These are phyloP conservation scores for Marisa cornuarietis DNA, from an alignment of 1,140 invertebrate genomes.

Conservation along the genomic window DNA sequence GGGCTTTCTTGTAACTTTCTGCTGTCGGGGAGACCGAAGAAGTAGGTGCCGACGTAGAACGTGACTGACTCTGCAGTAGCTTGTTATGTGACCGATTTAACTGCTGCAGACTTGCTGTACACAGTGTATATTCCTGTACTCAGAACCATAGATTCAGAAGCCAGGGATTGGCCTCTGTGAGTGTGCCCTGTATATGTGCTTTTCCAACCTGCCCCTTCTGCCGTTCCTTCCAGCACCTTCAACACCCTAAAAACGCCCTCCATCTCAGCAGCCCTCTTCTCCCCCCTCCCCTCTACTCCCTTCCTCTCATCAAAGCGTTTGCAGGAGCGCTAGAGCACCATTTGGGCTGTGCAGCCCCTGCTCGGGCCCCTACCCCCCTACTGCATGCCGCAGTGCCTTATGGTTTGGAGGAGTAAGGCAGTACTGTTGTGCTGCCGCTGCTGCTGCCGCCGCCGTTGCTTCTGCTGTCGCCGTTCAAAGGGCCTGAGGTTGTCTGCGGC, in stretches of 20 bases:
- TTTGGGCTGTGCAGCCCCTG: not conserved
- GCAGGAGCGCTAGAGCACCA: not conserved
- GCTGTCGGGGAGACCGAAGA: too few relatives aligned
- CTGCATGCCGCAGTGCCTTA: conserved; percentile 6
- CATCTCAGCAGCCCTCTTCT: conserved; percentile 14
- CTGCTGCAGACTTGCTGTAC: conserved; percentile 2
- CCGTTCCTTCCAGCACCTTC: conserved; percentile 3
- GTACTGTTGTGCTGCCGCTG: conserved; percentile 5
- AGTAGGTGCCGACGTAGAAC: too few relatives aligned
- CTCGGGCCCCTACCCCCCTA: not conserved
- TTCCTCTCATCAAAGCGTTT: not conserved
- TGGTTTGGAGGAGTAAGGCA: conserved; percentile 11
- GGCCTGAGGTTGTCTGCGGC: conserved; percentile 24
- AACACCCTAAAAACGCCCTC: not conserved
- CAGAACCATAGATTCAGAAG: not conserved
- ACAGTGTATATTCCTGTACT: not conserved
- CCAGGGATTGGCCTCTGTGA: not conserved
- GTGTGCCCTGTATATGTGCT: conserved; percentile 3
- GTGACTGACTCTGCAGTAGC: too few relatives aligned
- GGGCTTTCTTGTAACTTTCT: too few relatives aligned
- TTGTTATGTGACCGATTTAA: not conserved
- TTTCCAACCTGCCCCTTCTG: not conserved
- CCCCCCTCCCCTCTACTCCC: not conserved
- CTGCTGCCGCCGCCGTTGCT: conserved; percentile 21
- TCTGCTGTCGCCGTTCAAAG: conserved; percentile 20